Conservation (phyloP, 1,140 invertebrate genomes). For the Calephelis nemesis region DNA sequence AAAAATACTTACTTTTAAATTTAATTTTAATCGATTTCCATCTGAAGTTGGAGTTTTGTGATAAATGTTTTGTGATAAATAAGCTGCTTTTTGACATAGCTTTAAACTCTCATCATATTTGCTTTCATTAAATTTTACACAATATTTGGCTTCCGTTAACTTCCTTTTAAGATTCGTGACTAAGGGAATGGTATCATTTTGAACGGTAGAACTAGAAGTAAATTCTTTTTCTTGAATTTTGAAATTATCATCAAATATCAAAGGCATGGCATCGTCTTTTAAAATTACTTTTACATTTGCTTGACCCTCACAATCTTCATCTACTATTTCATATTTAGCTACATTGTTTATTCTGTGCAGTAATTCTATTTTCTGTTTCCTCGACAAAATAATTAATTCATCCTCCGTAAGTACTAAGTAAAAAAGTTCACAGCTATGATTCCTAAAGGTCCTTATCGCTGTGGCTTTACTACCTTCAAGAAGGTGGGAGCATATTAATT, state of each 20-base stretch:
- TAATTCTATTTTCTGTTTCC: slow-evolving; percentile 38
- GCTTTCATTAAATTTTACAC: slow-evolving; percentile 49
- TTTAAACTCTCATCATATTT: slow-evolving; percentile 43
- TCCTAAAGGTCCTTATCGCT: slow-evolving; percentile 50
- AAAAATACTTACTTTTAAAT: slow-evolving; percentile 36
- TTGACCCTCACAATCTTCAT: slow-evolving; percentile 44
- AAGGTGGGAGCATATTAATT: slow-evolving; percentile 40
- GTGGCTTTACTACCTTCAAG: slow-evolving; percentile 32
- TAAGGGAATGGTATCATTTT: slow-evolving; percentile 40
- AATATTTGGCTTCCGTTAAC: slow-evolving; percentile 51
- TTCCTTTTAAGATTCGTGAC: slow-evolving; percentile 45
- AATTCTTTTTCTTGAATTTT: slow-evolving; percentile 32
- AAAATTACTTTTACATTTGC: slow-evolving; percentile 43
- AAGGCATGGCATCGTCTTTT: slow-evolving; percentile 48
- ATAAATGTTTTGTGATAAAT: slow-evolving; percentile 40
- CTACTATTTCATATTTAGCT: slow-evolving; percentile 44
- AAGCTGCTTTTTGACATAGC: slow-evolving; percentile 48
- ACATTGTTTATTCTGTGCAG: slow-evolving; percentile 44
- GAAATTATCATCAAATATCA: slow-evolving; percentile 58
- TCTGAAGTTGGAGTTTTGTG: slow-evolving; percentile 39
- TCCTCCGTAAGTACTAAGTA: slow-evolving; percentile 45
- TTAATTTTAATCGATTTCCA: slow-evolving; percentile 37
- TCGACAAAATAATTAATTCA: slow-evolving; percentile 50
- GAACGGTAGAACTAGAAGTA: slow-evolving; percentile 9
- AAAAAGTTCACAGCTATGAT: slow-evolving; percentile 49